phyloP scores from a whole-genome alignment of 2,113 vertebrate genomes.

The Alosa alosa region DNA sequence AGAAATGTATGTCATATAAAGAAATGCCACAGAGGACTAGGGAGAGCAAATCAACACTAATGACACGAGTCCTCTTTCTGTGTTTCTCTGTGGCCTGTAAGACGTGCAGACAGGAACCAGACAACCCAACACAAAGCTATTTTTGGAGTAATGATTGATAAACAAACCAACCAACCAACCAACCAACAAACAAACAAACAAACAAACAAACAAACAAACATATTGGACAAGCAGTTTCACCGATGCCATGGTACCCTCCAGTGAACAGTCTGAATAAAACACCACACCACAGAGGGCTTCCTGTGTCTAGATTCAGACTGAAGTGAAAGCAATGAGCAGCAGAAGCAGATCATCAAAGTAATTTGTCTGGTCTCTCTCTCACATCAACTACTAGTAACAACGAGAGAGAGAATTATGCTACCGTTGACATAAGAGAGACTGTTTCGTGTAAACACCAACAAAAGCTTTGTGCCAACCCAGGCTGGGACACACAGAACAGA shows the following conservation, averaged over 20 bases:
- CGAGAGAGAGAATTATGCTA: not conserved
- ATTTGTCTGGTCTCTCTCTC: not conserved
- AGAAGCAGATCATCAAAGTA: not conserved
- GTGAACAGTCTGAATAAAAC: not conserved
- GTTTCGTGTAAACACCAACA: no score
- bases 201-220: not conserved
- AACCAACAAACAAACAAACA: not conserved
- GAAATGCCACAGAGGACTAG: not conserved
- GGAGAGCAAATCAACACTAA: not conserved
- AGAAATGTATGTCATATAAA: not conserved
- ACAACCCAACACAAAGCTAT: not conserved
- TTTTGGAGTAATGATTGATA: not conserved
- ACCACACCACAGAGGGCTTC: not conserved
- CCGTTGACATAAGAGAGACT: no score
- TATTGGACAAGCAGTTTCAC: not conserved
- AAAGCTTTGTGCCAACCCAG: no score
- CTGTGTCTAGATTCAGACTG: not conserved
- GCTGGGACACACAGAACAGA: no score
- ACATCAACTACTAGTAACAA: no score
- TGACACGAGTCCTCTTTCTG: not conserved
- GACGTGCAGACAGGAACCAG: not conserved
- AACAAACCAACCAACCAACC: not conserved
- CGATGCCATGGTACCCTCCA: not conserved
- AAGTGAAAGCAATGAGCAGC: not conserved
- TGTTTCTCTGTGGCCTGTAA: not conserved